phyloP scores from a whole-genome alignment of 2,113 vertebrate genomes.

The Oreocharis arfaki region DNA sequence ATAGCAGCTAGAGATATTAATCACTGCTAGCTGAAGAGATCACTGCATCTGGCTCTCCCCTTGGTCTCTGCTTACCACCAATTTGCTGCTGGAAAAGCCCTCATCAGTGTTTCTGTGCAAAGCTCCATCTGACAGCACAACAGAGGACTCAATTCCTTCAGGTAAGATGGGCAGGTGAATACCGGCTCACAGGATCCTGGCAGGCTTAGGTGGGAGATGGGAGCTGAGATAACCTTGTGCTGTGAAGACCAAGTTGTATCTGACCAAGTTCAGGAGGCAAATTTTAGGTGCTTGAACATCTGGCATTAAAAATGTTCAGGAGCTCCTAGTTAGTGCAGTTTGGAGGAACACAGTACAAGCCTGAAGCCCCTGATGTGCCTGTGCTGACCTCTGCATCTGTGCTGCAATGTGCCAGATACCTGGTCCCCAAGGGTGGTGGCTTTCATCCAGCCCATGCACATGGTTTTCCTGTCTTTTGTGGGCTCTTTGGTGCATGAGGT shows the following conservation, averaged over 20 bases:
- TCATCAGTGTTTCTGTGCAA: background rate
- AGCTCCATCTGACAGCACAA: background rate
- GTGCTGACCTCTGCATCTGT: accelerated
- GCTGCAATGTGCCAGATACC: background rate
- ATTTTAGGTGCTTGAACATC: background rate
- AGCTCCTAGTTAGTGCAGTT: background rate
- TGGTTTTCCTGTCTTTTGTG: background rate
- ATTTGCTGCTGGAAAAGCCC: background rate
- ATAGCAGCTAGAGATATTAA: background rate
- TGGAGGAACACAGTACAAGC: background rate
- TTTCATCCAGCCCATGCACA: background rate
- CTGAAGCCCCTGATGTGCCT: background rate
- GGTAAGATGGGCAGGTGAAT: background rate
- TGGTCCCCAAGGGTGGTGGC: background rate
- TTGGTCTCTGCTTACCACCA: background rate
- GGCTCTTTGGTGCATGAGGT: background rate
- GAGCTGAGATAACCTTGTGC: background rate
- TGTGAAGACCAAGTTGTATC: background rate
- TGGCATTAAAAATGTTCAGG: background rate
- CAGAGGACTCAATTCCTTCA: background rate
- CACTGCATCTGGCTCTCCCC: background rate
- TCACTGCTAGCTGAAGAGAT: background rate
- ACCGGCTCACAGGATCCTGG: background rate
- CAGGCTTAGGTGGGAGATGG: background rate
- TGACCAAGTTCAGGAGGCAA: background rate